Base-by-base conservation (phyloP, 1,140 invertebrate species). In the Elymnias hypermnestra region DNA sequence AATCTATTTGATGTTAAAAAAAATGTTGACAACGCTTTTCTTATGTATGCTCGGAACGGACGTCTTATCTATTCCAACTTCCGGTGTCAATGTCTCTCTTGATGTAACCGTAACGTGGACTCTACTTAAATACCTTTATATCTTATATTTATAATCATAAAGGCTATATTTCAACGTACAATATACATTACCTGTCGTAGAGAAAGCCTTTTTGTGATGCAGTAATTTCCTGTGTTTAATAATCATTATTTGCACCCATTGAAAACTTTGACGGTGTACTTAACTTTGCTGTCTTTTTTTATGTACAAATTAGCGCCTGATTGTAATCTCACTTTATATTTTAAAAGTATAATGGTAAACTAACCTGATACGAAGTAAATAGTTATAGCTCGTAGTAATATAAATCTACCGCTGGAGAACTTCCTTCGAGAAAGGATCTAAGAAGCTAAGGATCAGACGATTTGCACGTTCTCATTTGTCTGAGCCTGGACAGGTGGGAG, bases 1-100 rank as follows among this genome's bases (percentile, higher is more conserved):
- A 38, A 43, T 29, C 23, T 43, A 52, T 52, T 52, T 52, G 29
- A 45, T 15, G 14, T 52, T 35, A 26, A 33, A 52, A 25, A 52
- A 52, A 51, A 51, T 29, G 37, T 40, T 40, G 29, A 40, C 42
- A 45, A 40, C 41, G 37, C 36, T 45, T 45, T 52, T 45, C 37
- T 45, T 39, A 35, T 41, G 46, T 44, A 17, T 35, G 31, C 25
- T 52, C 19, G 8, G 41, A 46, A 38, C 58, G 50, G 55, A 57
- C 35, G 52, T 54, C 52, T 63, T 63, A 59, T 63, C 60, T 63
- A 52, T 47, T 28, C 21, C 14, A 28, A 23, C 50, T 62, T 65
- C 63, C 63, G 59, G 63, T 58, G 58, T 62, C 63, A 62, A 62
- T 62, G 63, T 46, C 58, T 62, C 49, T 40, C 23, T 49, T 36